Percentiles rank a stretch among this genome's conserved stretches.
Conservation (phyloP, 2,888 invertebrate species). For the Lasioglossum pauxillum region DNA sequence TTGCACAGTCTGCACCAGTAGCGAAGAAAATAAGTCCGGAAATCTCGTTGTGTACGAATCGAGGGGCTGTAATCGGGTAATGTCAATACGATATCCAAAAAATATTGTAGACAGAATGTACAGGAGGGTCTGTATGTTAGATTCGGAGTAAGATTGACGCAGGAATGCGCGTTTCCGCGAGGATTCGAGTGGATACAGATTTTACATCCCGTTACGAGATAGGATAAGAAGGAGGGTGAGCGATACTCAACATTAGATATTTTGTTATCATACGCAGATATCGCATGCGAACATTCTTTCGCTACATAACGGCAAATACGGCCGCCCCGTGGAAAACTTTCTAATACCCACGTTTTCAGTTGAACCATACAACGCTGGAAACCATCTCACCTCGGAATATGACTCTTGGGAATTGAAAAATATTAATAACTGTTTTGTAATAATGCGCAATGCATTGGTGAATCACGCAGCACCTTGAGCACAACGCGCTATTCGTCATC, state of each 20-base stretch:
- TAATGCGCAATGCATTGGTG: neutral
- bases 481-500: neutral
- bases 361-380: neutral
- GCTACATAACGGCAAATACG: neutral
- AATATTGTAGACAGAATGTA: neutral
- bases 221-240: constrained; percentile 15
- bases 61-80: neutral
- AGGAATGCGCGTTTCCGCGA: neutral
- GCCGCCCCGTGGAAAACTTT: constrained; percentile 36
- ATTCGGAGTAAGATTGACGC: neutral
- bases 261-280: constrained; percentile 42
- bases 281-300: constrained; percentile 30
- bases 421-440: neutral
- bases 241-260: constrained; percentile 21
- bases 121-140: too few species aligned
- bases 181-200: neutral
- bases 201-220: constrained; percentile 31
- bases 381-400: neutral
- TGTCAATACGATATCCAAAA: neutral
- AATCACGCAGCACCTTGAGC: neutral
- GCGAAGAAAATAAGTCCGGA: neutral
- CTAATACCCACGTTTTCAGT: constrained; percentile 29
- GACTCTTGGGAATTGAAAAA: neutral
- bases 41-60: neutral
- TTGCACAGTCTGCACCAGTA: neutral